Conservation (phyloP, 2,113 vertebrate genomes). For the Mola mola region DNA sequence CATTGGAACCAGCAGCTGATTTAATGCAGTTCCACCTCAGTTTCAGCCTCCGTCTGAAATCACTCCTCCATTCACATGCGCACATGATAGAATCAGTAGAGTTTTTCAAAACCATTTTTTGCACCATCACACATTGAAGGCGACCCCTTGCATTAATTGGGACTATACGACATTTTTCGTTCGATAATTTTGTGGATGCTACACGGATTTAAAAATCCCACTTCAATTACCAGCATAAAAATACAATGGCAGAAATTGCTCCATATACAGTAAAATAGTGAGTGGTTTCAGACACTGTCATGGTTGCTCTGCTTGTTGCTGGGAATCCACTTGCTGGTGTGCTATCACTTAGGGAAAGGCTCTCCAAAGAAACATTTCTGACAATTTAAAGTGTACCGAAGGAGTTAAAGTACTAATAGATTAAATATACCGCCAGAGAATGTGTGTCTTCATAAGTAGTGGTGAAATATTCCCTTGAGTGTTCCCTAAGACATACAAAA, state of each 20-base stretch:
- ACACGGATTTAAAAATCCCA: neutral
- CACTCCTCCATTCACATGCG: too few relatives aligned
- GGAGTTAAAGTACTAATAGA: slow-evolving; percentile 18
- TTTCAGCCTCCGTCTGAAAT: slow-evolving; percentile 25
- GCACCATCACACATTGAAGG: too few relatives aligned
- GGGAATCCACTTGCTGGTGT: neutral
- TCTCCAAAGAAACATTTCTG: slow-evolving; percentile 14
- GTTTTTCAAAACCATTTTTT: too few relatives aligned
- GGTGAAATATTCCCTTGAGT: slow-evolving; percentile 50
- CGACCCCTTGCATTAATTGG: too few relatives aligned
- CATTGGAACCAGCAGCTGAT: slow-evolving; percentile 12
- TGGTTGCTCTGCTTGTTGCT: neutral
- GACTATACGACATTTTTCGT: too few relatives aligned
- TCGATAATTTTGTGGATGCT: too few relatives aligned
- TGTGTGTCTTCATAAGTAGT: slow-evolving; percentile 36
- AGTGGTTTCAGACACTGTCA: slow-evolving; percentile 13
- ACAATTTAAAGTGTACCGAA: slow-evolving; percentile 12
- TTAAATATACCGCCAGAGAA: slow-evolving; percentile 22
- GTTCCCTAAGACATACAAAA: slow-evolving; percentile 29
- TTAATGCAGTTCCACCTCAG: neutral
- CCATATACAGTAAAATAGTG: too few relatives aligned
- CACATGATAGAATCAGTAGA: too few relatives aligned
- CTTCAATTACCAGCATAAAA: neutral
- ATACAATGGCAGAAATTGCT: neutral
- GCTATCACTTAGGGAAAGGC: slow-evolving; percentile 1